phyloP scores from a whole-genome alignment of 1,140 invertebrate species.

The Episyrphus balteatus region DNA sequence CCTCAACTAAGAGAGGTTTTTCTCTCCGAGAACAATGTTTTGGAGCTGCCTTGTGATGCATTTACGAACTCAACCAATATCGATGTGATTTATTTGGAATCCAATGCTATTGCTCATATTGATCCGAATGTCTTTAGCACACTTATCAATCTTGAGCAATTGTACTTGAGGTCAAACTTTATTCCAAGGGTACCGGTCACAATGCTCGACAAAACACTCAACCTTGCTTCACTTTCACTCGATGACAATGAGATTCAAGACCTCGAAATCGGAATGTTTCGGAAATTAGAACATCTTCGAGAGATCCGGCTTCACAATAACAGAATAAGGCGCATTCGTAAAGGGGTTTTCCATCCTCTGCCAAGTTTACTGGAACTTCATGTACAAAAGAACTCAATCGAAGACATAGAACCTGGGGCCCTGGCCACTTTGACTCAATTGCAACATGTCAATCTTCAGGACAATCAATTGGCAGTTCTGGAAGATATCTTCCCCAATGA shows the following conservation, averaged over 20 bases:
- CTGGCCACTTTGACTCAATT: constrained; percentile 69
- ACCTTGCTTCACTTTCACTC: constrained; percentile 71
- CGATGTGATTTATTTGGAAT: constrained; percentile 73
- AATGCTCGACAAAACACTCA: constrained; percentile 60
- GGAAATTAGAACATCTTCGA: constrained; percentile 56
- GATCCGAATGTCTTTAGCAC: constrained; percentile 60
- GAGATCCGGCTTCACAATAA: constrained; percentile 85
- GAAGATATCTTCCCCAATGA: constrained; percentile 70
- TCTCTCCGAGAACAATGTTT: constrained; percentile 81
- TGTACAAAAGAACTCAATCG: constrained; percentile 76
- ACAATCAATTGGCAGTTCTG: constrained; percentile 62
- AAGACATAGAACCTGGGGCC: constrained; percentile 68
- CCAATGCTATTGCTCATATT: constrained; percentile 71
- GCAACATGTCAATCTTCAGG: constrained; percentile 80
- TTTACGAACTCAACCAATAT: constrained; percentile 67
- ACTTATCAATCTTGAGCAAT: constrained; percentile 62
- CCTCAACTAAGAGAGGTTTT: constrained; percentile 69
- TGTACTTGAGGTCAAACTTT: constrained; percentile 80
- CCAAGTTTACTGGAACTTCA: constrained; percentile 72
- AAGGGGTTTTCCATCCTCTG: constrained; percentile 69
- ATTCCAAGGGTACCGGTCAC: constrained; percentile 61
- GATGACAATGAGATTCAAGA: constrained; percentile 82
- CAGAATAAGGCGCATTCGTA: constrained; percentile 57
- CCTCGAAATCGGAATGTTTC: constrained; percentile 67
- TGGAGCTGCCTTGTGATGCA: constrained; percentile 68